phyloP scores from a whole-genome alignment of 2,797 vertebrate species.

The Tympanoctomys barrerae region DNA sequence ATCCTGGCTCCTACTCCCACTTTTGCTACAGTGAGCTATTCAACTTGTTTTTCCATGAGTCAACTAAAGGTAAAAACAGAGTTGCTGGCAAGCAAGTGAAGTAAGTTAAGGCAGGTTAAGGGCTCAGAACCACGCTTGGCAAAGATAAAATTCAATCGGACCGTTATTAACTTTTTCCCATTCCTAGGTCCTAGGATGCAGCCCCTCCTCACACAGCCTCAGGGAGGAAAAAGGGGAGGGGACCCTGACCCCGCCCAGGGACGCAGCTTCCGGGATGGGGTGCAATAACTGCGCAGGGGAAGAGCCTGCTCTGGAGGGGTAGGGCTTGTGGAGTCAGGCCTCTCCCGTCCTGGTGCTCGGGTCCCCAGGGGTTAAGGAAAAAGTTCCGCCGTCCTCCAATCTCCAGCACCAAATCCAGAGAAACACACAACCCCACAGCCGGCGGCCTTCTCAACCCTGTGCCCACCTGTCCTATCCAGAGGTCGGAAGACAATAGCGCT shows the following conservation, averaged over 20 bases:
- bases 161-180: background rate
- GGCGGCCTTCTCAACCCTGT: fast-evolving
- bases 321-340: background rate
- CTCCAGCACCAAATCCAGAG: background rate
- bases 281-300: background rate
- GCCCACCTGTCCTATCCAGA: fast-evolving
- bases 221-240: background rate
- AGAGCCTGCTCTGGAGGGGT: background rate
- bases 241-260: background rate
- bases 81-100: background rate
- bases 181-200: background rate
- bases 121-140: background rate
- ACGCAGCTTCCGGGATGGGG: background rate
- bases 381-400: fast-evolving
- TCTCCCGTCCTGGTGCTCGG: fast-evolving
- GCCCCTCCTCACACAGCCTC: background rate
- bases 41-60: background rate
- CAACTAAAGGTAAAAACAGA: background rate
- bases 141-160: background rate
- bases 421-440: background rate
- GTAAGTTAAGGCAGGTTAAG: background rate
- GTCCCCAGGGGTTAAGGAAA: background rate
- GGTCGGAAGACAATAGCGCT: background rate
- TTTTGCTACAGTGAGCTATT: background rate
- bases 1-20: background rate